These are phyloP conservation scores for Dolomedes plantarius DNA, from an alignment of 2,888 invertebrate genomes.

Conservation along the genomic window DNA sequence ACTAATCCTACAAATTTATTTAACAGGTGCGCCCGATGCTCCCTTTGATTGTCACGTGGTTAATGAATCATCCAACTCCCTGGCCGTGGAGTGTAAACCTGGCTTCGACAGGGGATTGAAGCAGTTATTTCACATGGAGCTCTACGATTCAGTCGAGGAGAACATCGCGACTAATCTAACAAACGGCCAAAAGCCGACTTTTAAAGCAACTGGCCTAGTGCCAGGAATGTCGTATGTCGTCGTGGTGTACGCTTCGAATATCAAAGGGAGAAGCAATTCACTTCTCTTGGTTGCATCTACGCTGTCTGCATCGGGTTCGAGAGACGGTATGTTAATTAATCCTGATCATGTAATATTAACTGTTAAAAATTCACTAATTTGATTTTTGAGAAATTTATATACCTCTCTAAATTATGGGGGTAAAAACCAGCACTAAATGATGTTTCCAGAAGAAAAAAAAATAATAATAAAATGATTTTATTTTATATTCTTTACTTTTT, in stretches of 20 bases:
- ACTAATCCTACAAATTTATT: neutral
- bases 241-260: constrained; percentile 72
- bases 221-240: constrained; percentile 69
- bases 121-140: constrained; percentile 41
- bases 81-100: constrained; percentile 25
- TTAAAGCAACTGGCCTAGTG: constrained; percentile 50
- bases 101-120: constrained; percentile 48
- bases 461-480: no score
- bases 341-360: no score
- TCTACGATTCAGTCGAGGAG: constrained; percentile 43
- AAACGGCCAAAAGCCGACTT: constrained; percentile 49
- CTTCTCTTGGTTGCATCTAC: constrained; percentile 67
- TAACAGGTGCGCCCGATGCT: constrained; percentile 50
- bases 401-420: no score
- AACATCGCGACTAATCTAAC: constrained; percentile 64
- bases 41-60: constrained; percentile 36
- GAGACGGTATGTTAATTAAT: constrained; percentile 27
- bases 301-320: constrained; percentile 26
- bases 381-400: no score
- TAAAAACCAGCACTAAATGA: no score
- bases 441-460: no score
- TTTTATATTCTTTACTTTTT: no score
- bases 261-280: constrained; percentile 71
- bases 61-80: constrained; percentile 26
- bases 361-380: no score